A percentile compares a stretch with the other conserved stretches of the same genome.
phyloP scores from a whole-genome alignment of 2,113 vertebrate species.

The Mormoops blainvillei region DNA sequence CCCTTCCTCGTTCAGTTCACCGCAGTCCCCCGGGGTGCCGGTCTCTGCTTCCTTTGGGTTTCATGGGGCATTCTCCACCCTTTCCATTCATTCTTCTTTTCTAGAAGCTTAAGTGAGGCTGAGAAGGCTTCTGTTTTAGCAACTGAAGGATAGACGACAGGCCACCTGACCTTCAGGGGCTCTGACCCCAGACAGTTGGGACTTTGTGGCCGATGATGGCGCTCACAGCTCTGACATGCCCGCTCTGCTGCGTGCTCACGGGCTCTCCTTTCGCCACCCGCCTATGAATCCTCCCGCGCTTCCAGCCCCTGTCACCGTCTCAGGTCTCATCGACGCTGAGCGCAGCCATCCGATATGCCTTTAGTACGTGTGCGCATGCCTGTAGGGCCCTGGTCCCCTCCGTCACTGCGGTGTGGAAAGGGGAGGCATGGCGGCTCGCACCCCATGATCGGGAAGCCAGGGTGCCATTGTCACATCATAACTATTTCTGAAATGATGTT shows the following conservation, averaged over 20 bases:
- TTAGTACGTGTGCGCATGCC: accelerated
- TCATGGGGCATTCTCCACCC: accelerated
- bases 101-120: accelerated
- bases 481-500: neutral
- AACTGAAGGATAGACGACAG: neutral
- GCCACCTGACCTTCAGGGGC: neutral
- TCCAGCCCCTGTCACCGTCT: accelerated
- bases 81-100: neutral
- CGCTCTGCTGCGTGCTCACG: accelerated
- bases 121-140: neutral
- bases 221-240: neutral
- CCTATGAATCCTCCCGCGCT: accelerated
- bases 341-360: accelerated
- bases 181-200: too few species aligned
- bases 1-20: accelerated
- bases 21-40: accelerated
- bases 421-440: accelerated
- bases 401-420: accelerated
- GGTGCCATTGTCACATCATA: accelerated
- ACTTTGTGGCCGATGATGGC: accelerated
- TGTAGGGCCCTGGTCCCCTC: neutral
- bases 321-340: accelerated
- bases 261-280: neutral
- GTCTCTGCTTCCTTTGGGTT: neutral
- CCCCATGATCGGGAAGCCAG: neutral